Conservation (phyloP, 2,888 invertebrate species). For the Digitonthophagus gazella region DNA sequence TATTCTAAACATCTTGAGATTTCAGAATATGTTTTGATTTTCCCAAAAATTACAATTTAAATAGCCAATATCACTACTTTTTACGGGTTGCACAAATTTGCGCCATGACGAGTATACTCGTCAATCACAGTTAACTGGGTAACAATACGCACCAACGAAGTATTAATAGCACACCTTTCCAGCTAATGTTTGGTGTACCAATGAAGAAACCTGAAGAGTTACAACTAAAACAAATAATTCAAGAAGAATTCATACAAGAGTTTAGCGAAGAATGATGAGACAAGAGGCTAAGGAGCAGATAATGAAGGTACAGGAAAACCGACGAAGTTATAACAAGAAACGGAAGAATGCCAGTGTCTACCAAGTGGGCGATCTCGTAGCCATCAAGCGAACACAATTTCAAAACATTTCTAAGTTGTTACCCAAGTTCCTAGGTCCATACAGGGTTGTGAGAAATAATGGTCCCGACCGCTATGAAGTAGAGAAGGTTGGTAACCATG, state of each 20-base stretch:
- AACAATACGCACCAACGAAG: constrained; percentile 3
- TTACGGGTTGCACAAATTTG: no score
- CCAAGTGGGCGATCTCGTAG: constrained; percentile 36
- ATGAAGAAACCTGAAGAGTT: constrained; percentile 29
- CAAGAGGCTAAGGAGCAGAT: constrained; percentile 25
- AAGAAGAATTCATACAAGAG: constrained; percentile 27
- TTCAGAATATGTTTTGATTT: no score
- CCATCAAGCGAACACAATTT: constrained; percentile 43
- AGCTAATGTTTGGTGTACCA: no score
- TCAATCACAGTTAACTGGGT: no score
- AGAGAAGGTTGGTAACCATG: constrained; percentile 34
- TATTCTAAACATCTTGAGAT: no score
- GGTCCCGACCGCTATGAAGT: constrained; percentile 39
- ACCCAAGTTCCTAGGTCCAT: constrained; percentile 41
- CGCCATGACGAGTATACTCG: no score
- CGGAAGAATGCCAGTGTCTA: constrained; percentile 29
- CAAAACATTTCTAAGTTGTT: constrained; percentile 39
- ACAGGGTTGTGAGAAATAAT: constrained; percentile 34
- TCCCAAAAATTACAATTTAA: no score
- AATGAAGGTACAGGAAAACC: constrained; percentile 30
- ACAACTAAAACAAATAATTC: constrained; percentile 29
- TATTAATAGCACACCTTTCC: constrained; percentile 7
- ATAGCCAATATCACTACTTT: no score
- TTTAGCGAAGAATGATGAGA: constrained; percentile 29
- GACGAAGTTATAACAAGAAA: constrained; percentile 23